Base-by-base conservation (phyloP, 1,140 invertebrate genomes). In the Eriocheir sinensis region DNA sequence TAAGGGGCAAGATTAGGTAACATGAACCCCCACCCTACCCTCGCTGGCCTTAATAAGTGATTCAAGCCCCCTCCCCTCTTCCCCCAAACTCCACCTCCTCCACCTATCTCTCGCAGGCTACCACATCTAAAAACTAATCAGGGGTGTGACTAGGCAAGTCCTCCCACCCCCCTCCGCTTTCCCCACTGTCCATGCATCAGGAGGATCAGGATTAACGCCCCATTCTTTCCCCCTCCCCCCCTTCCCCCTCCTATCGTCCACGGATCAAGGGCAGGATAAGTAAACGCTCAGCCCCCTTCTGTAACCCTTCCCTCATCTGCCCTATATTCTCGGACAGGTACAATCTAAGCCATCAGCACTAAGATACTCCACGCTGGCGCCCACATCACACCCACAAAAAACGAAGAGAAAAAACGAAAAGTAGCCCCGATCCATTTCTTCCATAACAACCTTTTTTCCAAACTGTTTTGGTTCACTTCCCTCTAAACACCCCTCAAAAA, bases 1-100 rank as follows among this genome's bases (percentile, higher is more conserved):
- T 96, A 94, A 90, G 95, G 30, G 95, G 95, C 80, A 96, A 96
- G 79, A 96, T 96, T 80, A 96, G 95, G 95, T 96, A 96, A 95
- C 93, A 38, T 60, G 44, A 36, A 12, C 6, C 80, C 27, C 72
- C 60, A 17, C 9, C 9, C 40, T 81, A 80, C 34, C 60, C 53
- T 30, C 44, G 9, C 34, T 44, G 88, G 41, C 40, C 27, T 27
- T 12, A n/a, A 6, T 3, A 8, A 21, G 72, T 32, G 21, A 60
- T 88, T n/a, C n/a, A 40, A 40, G n/a, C 44, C 80, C 85, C 21
- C 44, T 12, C n/a, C 30, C 30, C 15, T n/a, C 8, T 34, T n/a
- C 90, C n/a, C 38, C 17, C 53, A 4, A 4, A 8, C 88, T 27
- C 40, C 4, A 15, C 9, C 8, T 32, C 17, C 41, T 15, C 41